Evolutionary conservation across 2,113 vertebrate genomes (phyloP), one percentile per base, ranked within the genome.

Genomic region (Pyxicephalus adspersus): DNA sequence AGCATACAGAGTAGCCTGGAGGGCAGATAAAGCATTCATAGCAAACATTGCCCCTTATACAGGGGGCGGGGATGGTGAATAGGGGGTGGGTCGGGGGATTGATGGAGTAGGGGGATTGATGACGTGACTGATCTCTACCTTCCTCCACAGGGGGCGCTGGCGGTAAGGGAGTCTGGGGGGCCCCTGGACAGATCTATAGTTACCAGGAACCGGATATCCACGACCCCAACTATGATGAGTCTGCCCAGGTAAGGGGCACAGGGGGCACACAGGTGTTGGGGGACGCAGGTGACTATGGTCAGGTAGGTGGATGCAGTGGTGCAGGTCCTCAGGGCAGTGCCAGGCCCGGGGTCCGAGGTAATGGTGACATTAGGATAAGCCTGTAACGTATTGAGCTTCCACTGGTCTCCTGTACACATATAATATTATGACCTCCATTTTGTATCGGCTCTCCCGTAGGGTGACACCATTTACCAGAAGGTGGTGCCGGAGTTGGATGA

Each of bases 121-220:
- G 6, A 34, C 5, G 65, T 13, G 22, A 38, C 6, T 38, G 20
- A 4, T 4, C 20, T 76, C 18, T 65, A 38, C 19, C 34, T 1
- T 66, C 18, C 26, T 73, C 0, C 29, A 4, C 83, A 96, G 95
- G 95, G 54, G 95, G 95, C 2, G 95, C 95, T 0, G 95, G 95
- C 3, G 95, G 95, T 25, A 96, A 96, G 85, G 95, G 95, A 4
- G 95, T 96, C 29, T 96, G 95, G 95, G 95, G 95, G 1, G 95
- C 94, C 22, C 94, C 95, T 0, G 95, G 95, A 0, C 91, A 94
- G 88, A 93, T 96, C 71, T 96, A 96, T 31, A 92, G 94, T 84
- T 91, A 89, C 71, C 94, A 95, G 77, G 95, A 96, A 68, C 94
- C 92, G 0, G 95, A 96, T 0, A 84, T 84, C 4, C 91, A 85